Conservation (phyloP, 2,797 vertebrate species). For the Acrocephalus scirpaceus region DNA sequence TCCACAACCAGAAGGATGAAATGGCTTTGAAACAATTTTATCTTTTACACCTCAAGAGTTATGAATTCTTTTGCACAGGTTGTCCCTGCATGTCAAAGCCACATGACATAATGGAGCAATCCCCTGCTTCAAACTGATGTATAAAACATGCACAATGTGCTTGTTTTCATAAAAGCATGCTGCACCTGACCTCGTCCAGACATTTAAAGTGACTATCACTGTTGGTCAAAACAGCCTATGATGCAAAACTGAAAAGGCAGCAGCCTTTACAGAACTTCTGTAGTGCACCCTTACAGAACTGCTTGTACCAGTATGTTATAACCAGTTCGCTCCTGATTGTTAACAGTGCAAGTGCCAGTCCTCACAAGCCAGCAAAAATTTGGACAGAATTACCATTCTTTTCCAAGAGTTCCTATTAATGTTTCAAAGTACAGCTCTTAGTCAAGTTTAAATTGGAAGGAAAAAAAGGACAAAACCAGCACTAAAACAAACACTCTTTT, state of each 20-base stretch:
- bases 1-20: neutral
- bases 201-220: neutral
- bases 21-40: neutral
- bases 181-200: neutral
- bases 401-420: neutral
- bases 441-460: neutral
- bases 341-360: neutral
- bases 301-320: neutral
- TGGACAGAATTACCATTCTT: neutral
- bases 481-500: neutral
- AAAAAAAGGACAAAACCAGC: neutral
- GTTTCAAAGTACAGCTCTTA: neutral
- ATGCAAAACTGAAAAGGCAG: neutral
- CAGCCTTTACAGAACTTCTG: neutral
- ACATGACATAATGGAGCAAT: neutral
- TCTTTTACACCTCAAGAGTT: neutral
- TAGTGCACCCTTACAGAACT: neutral
- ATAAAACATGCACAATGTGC: accelerated
- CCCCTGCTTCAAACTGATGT: neutral
- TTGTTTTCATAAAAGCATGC: neutral
- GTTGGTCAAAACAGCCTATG: neutral
- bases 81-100: neutral
- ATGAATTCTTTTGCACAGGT: neutral
- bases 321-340: neutral
- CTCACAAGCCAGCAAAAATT: neutral